Evolutionary conservation across 2,888 invertebrate species (phyloP).

Genomic region (Epinotia ramella): DNA sequence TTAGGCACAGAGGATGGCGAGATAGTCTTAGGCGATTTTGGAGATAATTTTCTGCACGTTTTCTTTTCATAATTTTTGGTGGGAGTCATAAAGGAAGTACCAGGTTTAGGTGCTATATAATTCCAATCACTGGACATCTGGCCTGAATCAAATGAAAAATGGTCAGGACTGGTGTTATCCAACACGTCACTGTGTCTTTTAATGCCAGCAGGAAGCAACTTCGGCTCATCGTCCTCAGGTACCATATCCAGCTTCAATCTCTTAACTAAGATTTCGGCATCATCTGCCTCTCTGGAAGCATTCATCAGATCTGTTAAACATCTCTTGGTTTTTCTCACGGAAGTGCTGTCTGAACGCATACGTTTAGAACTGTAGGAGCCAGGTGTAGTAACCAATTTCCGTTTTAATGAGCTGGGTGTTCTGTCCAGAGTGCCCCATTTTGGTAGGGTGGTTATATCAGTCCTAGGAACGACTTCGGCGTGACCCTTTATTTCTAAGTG

Average conservation of each 20-base stretch:
- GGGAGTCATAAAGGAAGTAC: conserved; percentile 70
- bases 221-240: conserved; percentile 52
- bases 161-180: conserved; percentile 52
- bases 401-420: conserved; percentile 81
- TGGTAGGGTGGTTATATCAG: conserved; percentile 58
- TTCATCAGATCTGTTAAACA: conserved; percentile 75
- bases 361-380: conserved; percentile 57
- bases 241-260: conserved; percentile 57
- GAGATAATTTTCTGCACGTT: conserved; percentile 61
- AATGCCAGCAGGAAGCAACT: conserved; percentile 57
- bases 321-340: conserved; percentile 66
- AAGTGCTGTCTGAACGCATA: conserved; percentile 47
- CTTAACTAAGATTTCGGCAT: conserved; percentile 58
- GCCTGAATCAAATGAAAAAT: conserved; percentile 43
- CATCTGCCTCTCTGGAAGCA: conserved; percentile 61
- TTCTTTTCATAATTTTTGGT: conserved; percentile 67
- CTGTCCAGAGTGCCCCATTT: conserved; percentile 69
- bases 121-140: conserved; percentile 57
- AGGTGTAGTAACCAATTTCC: conserved; percentile 59
- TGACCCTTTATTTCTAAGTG: conserved; percentile 71
- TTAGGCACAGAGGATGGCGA: conserved; percentile 53
- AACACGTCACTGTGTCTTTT: conserved; percentile 67
- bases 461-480: conserved; percentile 58
- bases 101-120: conserved; percentile 59
- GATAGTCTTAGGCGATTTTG: conserved; percentile 60